Base-by-base conservation (phyloP, 2,888 invertebrate species). In the Bombylius major region DNA sequence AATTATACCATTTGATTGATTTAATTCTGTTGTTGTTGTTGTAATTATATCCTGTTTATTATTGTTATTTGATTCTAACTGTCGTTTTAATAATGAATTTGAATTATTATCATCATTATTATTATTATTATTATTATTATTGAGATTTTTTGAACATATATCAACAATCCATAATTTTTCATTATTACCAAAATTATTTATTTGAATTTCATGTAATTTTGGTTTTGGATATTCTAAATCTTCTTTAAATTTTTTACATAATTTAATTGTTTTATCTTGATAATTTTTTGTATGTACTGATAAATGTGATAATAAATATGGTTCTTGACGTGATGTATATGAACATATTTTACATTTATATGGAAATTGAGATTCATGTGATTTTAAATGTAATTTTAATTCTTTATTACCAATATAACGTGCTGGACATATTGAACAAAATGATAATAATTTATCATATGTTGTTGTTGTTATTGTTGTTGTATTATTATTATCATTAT, bases 371-470 rank as follows among this genome's bases (percentile, higher is more conserved):
- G 4, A 61, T 32, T 61, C 61, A 47, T 70, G 71, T 9, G 66
- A 66, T 8, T 83, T 79, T 59, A 82, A 75, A 66, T 93, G 92
- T 58, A 83, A 82, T 56, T 79, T 78, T 55, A 87, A 76, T 69
- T 92, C 91, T 64, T 80, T 81, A 61, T 83, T 83, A 62, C 82
- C 83, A 59, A 89, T 81, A 73, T 84, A 93, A 67, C 91, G 80
- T 0, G 91, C 89, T 2, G 92, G 92, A 70, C 92, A 93, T 63
- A 85, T 82, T 58, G 81, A 78, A 70, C 92, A 93, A 67, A 87
- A 89, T 65, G 83, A 83, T 55, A 89, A 69, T 7, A 77, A 63
- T 55, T 72, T 73, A 45, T 72, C 70, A 33, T 47, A 84, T 78
- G 67, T 85, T 54, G 59, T 50, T 65, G 63, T 46, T n/a, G n/a